These are phyloP conservation scores for Panagrolaimus sp. DNA, from an alignment of 1,140 invertebrate genomes.

Conservation along the genomic window DNA sequence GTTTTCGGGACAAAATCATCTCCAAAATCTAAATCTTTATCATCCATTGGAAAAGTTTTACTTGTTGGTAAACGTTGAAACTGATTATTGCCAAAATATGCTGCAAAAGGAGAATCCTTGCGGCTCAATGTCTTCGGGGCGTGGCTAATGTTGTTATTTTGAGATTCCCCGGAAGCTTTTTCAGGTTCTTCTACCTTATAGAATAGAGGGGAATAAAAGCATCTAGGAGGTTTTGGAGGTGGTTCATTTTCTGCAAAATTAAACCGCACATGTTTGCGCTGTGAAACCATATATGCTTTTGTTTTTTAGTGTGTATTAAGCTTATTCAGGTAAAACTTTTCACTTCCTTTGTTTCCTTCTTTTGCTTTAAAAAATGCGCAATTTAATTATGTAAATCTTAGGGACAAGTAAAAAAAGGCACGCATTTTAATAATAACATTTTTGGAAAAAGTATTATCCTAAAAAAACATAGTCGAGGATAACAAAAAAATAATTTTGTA, in stretches of 20 bases:
- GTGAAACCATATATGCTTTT: conserved; percentile 18
- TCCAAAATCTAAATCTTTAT: conserved; percentile 16
- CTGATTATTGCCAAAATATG: conserved; percentile 1
- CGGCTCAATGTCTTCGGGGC: conserved; percentile 10
- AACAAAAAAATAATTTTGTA: too few relatives aligned
- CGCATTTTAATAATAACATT: neutral
- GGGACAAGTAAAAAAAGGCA: neutral
- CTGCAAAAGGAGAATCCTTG: neutral
- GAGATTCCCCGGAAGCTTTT: neutral
- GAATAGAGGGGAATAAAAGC: neutral
- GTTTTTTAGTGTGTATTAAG: too few relatives aligned
- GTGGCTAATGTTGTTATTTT: conserved; percentile 6
- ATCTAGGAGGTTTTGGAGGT: conserved; percentile 17
- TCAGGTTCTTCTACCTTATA: conserved; percentile 16
- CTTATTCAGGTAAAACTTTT: too few relatives aligned
- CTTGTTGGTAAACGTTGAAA: conserved; percentile 15
- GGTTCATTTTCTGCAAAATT: conserved; percentile 13
- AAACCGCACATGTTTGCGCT: conserved; percentile 26
- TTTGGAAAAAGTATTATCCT: conserved; percentile 3
- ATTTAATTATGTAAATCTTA: neutral
- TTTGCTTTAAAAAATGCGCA: neutral
- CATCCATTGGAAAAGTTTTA: conserved; percentile 24
- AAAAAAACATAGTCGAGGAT: neutral
- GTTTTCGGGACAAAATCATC: conserved; percentile 25
- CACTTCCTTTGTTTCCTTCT: too few relatives aligned